Evolutionary conservation across 2,797 vertebrate genomes (phyloP).

Genomic region (Acipenser ruthenus): DNA sequence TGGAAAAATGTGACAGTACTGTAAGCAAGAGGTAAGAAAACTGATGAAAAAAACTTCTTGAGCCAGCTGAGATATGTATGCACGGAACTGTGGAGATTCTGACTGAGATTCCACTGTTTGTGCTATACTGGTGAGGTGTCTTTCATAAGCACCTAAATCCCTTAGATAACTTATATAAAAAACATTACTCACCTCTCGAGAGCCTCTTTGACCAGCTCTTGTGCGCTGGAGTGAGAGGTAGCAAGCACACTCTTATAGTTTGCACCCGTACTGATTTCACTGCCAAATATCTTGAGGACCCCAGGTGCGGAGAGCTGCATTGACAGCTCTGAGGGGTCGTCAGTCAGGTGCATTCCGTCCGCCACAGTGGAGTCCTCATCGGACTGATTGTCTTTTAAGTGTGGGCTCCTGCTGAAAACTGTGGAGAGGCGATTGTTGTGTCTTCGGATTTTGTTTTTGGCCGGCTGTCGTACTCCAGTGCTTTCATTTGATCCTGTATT

Average conservation of each 20-base stretch:
- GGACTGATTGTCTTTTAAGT: constrained; percentile 15
- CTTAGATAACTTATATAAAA: not conserved
- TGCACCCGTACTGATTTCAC: constrained; percentile 64
- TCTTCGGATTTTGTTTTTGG: constrained; percentile 52
- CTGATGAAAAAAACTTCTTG: too few relatives aligned
- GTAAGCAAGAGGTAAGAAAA: too few relatives aligned
- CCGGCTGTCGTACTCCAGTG: constrained; percentile 42
- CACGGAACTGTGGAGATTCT: too few relatives aligned
- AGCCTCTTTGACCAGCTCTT: constrained; percentile 69
- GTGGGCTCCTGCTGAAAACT: constrained; percentile 51
- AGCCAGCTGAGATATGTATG: too few relatives aligned
- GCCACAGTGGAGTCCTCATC: constrained; percentile 32
- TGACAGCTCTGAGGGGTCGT: constrained; percentile 67
- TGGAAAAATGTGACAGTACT: too few relatives aligned
- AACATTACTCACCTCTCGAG: constrained; percentile 56
- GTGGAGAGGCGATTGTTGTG: constrained; percentile 63
- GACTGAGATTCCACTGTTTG: too few relatives aligned
- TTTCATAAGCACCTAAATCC: not conserved
- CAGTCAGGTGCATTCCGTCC: constrained; percentile 29
- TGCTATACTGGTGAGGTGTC: too few relatives aligned
- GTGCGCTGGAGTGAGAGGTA: constrained; percentile 64
- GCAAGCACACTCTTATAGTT: constrained; percentile 74
- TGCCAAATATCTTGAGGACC: constrained; percentile 71
- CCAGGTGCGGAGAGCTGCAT: constrained; percentile 68
- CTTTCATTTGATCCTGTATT: constrained; percentile 43